These are phyloP conservation scores for Gryon sp. DNA, from an alignment of 1,140 invertebrate species.

Conservation along the genomic window DNA sequence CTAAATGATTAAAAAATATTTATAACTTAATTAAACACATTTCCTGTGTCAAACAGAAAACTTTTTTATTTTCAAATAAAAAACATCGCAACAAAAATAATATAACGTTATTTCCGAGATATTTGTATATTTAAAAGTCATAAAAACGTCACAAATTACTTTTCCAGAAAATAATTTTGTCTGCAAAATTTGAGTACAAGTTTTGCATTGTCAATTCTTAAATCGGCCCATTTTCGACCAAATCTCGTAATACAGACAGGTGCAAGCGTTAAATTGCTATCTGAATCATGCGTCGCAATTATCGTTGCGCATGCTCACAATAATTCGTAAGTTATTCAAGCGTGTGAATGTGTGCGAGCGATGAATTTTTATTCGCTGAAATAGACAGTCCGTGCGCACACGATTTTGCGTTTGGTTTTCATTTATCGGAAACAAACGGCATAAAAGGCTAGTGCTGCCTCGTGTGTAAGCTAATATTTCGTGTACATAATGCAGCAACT, in stretches of 20 bases:
- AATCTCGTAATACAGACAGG: slow-evolving; percentile 27
- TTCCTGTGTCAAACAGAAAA: too few species aligned
- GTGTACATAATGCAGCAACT: slow-evolving; percentile 46
- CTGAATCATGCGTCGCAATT: slow-evolving; percentile 21
- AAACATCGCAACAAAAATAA: too few species aligned
- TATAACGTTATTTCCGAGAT: too few species aligned
- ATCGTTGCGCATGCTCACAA: slow-evolving; percentile 12
- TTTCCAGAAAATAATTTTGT: too few species aligned
- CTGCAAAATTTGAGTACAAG: too few species aligned
- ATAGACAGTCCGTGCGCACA: too few species aligned
- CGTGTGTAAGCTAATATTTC: slow-evolving; percentile 47
- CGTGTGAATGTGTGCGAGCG: neutral
- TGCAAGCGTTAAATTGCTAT: slow-evolving; percentile 17
- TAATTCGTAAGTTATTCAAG: slow-evolving; percentile 1
- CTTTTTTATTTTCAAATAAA: too few species aligned
- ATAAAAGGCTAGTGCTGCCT: neutral
- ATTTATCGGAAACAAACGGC: slow-evolving; percentile 15
- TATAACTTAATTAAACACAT: too few species aligned
- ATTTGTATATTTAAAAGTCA: too few species aligned
- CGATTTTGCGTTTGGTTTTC: neutral
- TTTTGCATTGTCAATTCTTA: slow-evolving; percentile 7
- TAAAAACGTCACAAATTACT: too few species aligned
- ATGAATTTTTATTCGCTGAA: slow-evolving; percentile 3
- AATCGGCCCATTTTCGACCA: slow-evolving; percentile 15
- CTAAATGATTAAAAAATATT: too few species aligned